phyloP scores from a whole-genome alignment of 2,888 invertebrate genomes.

The Pseudococcus viburni region DNA sequence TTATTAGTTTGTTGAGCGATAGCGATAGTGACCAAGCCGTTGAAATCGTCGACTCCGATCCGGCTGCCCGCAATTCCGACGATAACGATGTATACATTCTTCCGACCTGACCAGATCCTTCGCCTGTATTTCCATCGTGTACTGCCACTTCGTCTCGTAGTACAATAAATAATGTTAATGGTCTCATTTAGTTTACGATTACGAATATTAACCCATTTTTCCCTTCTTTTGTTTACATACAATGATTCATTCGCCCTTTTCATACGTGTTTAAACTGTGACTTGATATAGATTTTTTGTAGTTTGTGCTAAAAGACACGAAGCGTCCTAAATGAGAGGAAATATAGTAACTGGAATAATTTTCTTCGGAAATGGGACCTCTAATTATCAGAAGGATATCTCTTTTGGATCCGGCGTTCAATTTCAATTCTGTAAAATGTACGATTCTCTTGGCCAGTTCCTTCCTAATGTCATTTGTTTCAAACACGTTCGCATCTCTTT shows the following conservation, averaged over 20 bases:
- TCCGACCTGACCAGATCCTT: background rate
- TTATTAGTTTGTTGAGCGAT: constrained; percentile 45
- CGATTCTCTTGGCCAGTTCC: background rate
- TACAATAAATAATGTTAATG: background rate
- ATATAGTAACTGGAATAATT: too few relatives aligned
- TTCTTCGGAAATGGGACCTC: too few relatives aligned
- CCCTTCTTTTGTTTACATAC: background rate
- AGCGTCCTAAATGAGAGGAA: too few relatives aligned
- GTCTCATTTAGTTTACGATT: background rate
- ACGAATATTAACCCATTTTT: background rate
- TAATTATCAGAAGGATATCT: too few relatives aligned
- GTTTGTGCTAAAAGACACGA: too few relatives aligned
- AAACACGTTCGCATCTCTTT: background rate
- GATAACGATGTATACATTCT: constrained; percentile 20
- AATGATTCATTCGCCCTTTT: background rate
- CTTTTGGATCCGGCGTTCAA: too few relatives aligned
- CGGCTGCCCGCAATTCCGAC: background rate
- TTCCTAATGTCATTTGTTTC: background rate
- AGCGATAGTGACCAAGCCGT: constrained; percentile 18
- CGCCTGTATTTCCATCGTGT: background rate
- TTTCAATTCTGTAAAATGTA: too few relatives aligned
- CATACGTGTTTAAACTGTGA: background rate
- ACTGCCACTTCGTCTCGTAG: background rate
- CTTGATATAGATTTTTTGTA: background rate
- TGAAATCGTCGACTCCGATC: constrained; percentile 4